Evolutionary conservation across 1,140 invertebrate species (phyloP), one percentile per base, ranked within the genome.

Genomic region (Goniozus legneri): DNA sequence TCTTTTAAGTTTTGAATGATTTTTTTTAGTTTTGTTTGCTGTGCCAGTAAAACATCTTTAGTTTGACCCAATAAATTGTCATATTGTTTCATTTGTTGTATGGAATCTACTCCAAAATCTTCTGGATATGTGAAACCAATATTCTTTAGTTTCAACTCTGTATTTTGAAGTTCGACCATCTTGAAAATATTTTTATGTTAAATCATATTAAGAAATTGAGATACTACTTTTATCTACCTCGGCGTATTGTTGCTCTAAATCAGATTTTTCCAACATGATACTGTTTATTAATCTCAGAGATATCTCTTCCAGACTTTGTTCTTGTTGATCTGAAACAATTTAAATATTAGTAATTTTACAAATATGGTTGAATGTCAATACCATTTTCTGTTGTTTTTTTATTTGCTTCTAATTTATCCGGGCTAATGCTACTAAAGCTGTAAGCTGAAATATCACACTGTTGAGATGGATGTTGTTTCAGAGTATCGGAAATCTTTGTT

Each of bases 261-360:
- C 82, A 46, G 76, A 80, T 56, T 84, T 85, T 55, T 84, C 83
- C 62, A 82, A 75, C 61, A 81, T 77, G 58, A 85, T 81, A 65
- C 79, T 85, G 50, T 83, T 83, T 8, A 86, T 81, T 31, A 87
- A 65, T 69, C 84, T 84, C 31, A 87, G 67, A 12, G 85, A 87
- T 60, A 89, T 87, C 71, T 89, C 86, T 67, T 90, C 87, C 48
- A 89, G 76, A 64, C 86, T 88, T 32, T 79, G 74, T 56, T 86
- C 81, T 50, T 67, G 75, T 6, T 56, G 49, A 50, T 50, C 66
- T 76, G 38, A 4, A 45, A 62, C 41, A 8, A 45, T n/a, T n/a
- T n/a, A n/a, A n/a, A n/a, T n/a, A n/a, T n/a, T n/a, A n/a, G n/a
- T n/a, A n/a, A n/a, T n/a, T n/a, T n/a, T n/a, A n/a, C n/a, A n/a